Evolutionary conservation across 2,888 invertebrate genomes (phyloP), one percentile per base, ranked within the genome.

Genomic region (Molorchus minor): DNA sequence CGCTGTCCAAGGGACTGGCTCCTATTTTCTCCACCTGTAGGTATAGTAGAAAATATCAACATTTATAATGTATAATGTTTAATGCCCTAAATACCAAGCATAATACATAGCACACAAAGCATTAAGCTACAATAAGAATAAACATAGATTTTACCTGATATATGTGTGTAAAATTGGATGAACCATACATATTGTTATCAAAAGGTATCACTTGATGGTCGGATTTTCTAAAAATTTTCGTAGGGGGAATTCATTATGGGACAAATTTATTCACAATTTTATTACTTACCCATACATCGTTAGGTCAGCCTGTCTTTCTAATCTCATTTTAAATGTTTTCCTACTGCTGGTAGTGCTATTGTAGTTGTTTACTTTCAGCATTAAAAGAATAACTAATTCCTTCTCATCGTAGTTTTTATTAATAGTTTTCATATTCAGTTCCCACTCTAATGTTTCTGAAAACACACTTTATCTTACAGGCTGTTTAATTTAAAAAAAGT

Each of bases 231-330:
- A 29, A 61, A 60, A 46, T n/a, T n/a, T n/a, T n/a, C 2, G 2
- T 12, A 58, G 19, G 8, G 5, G 20, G 25, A 25, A 44, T 29
- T 15, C 15, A 33, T 10, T 10, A 19, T 7, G 44, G n/a, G 15
- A 17, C 20, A 46, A 30, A 25, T 25, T 2, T 8, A 19, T 8
- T 29, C 8, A 45, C 10, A 38, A 33, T 43, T n/a, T n/a, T n/a
- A n/a, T n/a, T n/a, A 71, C 71, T 70, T 70, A 82, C 82, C 82
- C 82, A 38, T 72, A 75, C 16, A 82, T 75, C 13, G 71, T 71
- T 30, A 82, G 69, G 57, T 79, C 78, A 13, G 78, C 78, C 46
- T 80, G 78, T 15, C 75, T 69, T 13, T 65, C 73, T 29, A 81
- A 69, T 4, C 72, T 65, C 17, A 82, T 65, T 5, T 58, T 65